These are phyloP conservation scores for Fringilla coelebs DNA, from an alignment of 2,797 vertebrate species.

Conservation along the genomic window DNA sequence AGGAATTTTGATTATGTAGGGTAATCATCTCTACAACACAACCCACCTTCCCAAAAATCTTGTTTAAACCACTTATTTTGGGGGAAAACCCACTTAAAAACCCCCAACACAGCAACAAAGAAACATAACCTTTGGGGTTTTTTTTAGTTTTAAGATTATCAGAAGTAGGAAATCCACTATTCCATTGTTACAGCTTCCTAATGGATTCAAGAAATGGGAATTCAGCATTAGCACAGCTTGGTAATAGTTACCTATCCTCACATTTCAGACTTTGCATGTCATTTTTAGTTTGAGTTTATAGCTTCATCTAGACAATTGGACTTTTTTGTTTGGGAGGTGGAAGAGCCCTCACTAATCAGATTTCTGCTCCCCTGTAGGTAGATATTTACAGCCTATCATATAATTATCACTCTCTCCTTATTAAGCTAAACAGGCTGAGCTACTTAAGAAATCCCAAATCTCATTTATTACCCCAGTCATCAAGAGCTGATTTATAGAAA, in stretches of 20 bases:
- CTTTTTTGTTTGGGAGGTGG: not conserved
- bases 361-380: not conserved
- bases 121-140: rapidly evolving
- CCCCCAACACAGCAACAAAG: not conserved
- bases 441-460: not conserved
- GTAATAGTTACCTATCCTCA: not conserved
- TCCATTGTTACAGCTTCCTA: not conserved
- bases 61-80: not conserved
- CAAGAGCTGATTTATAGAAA: not conserved
- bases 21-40: not conserved
- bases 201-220: not conserved
- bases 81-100: not conserved
- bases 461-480: not conserved
- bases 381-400: not conserved
- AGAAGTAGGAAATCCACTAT: not conserved
- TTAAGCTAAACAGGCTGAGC: not conserved
- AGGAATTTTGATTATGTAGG: not conserved
- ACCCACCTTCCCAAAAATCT: not conserved
- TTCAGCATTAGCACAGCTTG: not conserved
- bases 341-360: not conserved
- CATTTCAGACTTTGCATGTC: not conserved
- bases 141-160: not conserved
- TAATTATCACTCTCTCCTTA: not conserved
- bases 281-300: not conserved
- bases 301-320: not conserved